Evolutionary conservation across 1,140 invertebrate genomes (phyloP).

Genomic region (Heliconius hewitsoni): DNA sequence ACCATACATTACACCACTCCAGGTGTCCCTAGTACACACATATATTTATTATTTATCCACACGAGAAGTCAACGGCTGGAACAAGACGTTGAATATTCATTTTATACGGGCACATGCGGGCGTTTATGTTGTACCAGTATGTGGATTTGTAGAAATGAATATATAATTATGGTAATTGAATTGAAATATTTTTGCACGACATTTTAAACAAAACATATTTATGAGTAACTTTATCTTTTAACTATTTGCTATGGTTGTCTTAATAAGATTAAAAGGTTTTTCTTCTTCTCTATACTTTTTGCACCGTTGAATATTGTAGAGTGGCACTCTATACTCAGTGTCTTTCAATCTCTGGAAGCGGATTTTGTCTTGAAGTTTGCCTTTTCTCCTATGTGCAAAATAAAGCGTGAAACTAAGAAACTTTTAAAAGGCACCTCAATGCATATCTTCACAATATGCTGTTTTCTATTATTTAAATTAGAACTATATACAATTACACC

Average conservation of each 20-base stretch:
- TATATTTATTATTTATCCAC: slow-evolving; percentile 31
- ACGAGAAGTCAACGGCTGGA: slow-evolving; percentile 41
- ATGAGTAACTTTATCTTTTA: too few relatives aligned
- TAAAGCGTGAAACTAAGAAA: too few relatives aligned
- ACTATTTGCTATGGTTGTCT: too few relatives aligned
- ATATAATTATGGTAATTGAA: slow-evolving; percentile 16
- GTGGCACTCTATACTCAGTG: too few relatives aligned
- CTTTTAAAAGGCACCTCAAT: too few relatives aligned
- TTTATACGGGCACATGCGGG: slow-evolving; percentile 36
- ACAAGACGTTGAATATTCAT: slow-evolving; percentile 43
- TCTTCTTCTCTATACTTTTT: too few relatives aligned
- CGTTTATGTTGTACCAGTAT: neutral
- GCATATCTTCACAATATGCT: neutral
- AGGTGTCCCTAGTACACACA: slow-evolving; percentile 35
- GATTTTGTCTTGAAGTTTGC: too few relatives aligned
- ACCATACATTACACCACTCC: slow-evolving; percentile 32
- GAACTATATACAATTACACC: neutral
- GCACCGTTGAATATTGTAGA: too few relatives aligned
- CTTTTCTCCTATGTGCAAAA: too few relatives aligned
- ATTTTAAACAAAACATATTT: too few relatives aligned
- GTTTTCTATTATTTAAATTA: neutral
- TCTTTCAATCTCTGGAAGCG: too few relatives aligned
- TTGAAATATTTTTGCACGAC: neutral
- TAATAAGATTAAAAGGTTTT: too few relatives aligned
- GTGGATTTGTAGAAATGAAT: slow-evolving; percentile 17